Evolutionary conservation across 2,797 vertebrate species (phyloP), one percentile per base, ranked within the genome.

Genomic region (Lithobates sylvaticus): DNA sequence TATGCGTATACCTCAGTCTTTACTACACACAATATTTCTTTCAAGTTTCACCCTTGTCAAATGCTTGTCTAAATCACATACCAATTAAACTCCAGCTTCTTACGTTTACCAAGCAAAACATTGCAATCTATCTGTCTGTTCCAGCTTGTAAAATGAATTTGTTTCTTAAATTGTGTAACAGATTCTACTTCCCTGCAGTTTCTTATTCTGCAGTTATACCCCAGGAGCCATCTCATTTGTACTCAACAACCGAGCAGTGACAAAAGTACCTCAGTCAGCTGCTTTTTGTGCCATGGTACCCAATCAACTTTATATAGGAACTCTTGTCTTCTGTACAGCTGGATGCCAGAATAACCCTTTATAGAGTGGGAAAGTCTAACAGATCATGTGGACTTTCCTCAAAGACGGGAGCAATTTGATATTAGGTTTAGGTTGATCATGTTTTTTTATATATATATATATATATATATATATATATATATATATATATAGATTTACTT

Each of bases 241-340:
- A 91, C 78, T 90, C 86, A 88, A 74, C 87, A 87, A 88, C 84
- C 85, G 68, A 34, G 68, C 0, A 0, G 32, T 88, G 86, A 91
- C 88, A 92, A 90, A 65, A 85, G 79, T 84, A 68, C 87, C 85
- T 76, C 76, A 87, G 86, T 87, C 83, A 91, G 81, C 86, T 91
- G 78, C 71, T 90, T 71, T 89, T 81, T 89, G 76, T 78, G n/a
- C 76, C 64, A 85, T 89, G 81, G 73, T 89, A 86, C 88, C 85
- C 65, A 89, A 75, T 54, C 88, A 81, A 82, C 42, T 73, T 91
- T 89, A 88, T 88, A 87, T 81, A 89, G 23, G 84, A 81, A 88
- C 39, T 87, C 23, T 73, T 3, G 75, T 87, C 47, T 32, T 75
- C 82, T 72, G 68, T 21, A 0, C 72, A 58, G 78, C 36, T 81